Conservation (phyloP, 2,888 invertebrate species). For the Ormyrus labotus region DNA sequence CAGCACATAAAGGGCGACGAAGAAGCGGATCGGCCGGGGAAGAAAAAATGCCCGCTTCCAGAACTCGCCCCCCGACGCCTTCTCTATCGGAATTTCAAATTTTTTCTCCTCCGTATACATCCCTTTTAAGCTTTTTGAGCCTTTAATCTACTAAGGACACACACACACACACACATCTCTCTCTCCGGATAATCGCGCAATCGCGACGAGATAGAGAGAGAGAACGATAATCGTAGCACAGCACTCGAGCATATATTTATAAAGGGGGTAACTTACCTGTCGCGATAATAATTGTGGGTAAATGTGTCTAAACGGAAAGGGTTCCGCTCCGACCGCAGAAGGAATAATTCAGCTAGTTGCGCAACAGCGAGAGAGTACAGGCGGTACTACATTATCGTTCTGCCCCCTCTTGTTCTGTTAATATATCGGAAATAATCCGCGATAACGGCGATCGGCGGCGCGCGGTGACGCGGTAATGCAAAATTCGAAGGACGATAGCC, state of each 20-base stretch:
- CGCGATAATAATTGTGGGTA: neutral
- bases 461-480: neutral
- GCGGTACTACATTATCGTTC: neutral
- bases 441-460: slow-evolving; percentile 28
- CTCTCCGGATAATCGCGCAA: neutral
- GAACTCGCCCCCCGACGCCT: too few relatives aligned
- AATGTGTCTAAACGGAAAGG: neutral
- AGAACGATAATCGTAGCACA: too few relatives aligned
- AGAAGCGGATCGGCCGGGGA: neutral
- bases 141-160: neutral
- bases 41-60: too few relatives aligned
- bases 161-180: neutral
- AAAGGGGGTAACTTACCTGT: too few relatives aligned
- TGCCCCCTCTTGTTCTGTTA: neutral
- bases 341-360: slow-evolving; percentile 38
- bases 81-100: too few relatives aligned
- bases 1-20: neutral
- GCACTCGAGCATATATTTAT: too few relatives aligned
- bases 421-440: slow-evolving; percentile 32
- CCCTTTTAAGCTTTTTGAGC: neutral
- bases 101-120: too few relatives aligned
- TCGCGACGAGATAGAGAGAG: neutral
- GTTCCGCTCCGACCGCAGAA: slow-evolving; percentile 9
- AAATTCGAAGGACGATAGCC: slow-evolving; percentile 1
- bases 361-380: too few relatives aligned